phyloP scores from a whole-genome alignment of 1,140 invertebrate species.

The Trichomalopsis sarcophagae region DNA sequence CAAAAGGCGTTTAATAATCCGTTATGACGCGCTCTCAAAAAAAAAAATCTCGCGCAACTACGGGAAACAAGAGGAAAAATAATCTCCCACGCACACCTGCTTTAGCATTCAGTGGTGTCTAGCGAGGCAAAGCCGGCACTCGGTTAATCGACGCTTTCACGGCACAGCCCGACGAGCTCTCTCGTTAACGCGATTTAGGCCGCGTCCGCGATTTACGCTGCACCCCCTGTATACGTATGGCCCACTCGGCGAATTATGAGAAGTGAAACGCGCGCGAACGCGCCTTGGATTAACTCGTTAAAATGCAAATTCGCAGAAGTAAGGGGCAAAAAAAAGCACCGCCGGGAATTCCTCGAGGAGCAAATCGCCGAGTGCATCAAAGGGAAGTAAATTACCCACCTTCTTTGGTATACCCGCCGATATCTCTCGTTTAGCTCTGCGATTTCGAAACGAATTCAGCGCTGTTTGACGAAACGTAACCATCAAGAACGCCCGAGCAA shows the following conservation, averaged over 20 bases:
- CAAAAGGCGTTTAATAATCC: neutral
- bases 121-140: no score
- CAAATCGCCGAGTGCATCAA: conserved; percentile 48
- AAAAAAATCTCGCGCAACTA: neutral
- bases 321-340: conserved; percentile 19
- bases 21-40: neutral
- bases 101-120: neutral
- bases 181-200: conserved; percentile 37
- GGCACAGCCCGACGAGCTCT: neutral
- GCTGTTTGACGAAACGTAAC: no score
- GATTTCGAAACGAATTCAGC: no score
- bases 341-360: neutral
- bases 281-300: conserved; percentile 48
- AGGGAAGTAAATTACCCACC: conserved; percentile 38
- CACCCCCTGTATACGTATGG: neutral
- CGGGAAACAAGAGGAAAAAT: neutral
- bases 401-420: no score
- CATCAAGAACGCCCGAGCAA: no score
- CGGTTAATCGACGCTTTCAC: conserved; percentile 16
- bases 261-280: conserved; percentile 36
- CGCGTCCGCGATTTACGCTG: conserved; percentile 27
- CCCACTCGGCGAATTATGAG: conserved; percentile 33
- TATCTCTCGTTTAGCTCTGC: no score
- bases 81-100: neutral
- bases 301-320: conserved; percentile 41